phyloP scores from a whole-genome alignment of 2,113 vertebrate genomes.

The Anthoscopus minutus region DNA sequence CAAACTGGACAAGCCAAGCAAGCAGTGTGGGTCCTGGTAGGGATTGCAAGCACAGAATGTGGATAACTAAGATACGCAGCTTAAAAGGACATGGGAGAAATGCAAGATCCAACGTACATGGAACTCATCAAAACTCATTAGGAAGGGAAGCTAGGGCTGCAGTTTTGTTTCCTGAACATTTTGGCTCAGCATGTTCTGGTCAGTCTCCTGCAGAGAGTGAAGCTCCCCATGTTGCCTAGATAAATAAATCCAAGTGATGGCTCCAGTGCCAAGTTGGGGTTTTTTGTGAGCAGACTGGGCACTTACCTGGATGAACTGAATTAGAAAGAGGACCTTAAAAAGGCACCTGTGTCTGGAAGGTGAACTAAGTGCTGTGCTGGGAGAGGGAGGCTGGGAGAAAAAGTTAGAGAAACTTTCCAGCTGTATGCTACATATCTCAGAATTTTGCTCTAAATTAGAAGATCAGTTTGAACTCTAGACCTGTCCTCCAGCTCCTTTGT shows the following conservation, averaged over 20 bases:
- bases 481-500: neutral
- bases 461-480: neutral
- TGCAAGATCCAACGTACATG: rapidly evolving
- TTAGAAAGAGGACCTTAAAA: neutral
- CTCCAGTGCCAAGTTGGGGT: neutral
- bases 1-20: neutral
- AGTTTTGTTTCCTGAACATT: neutral
- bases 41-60: neutral
- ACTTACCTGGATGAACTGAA: neutral
- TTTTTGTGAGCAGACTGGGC: neutral
- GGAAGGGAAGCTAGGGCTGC: neutral
- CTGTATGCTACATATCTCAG: neutral
- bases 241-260: neutral
- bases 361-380: rapidly evolving
- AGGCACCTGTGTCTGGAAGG: neutral
- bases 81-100: neutral
- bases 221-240: neutral
- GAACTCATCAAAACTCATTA: neutral
- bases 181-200: neutral
- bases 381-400: neutral
- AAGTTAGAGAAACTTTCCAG: neutral
- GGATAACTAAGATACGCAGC: neutral
- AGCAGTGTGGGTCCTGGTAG: neutral
- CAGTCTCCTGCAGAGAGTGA: neutral
- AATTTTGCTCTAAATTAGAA: neutral